Base-by-base conservation (phyloP, 2,113 vertebrate species). In the Aphelocoma coerulescens region DNA sequence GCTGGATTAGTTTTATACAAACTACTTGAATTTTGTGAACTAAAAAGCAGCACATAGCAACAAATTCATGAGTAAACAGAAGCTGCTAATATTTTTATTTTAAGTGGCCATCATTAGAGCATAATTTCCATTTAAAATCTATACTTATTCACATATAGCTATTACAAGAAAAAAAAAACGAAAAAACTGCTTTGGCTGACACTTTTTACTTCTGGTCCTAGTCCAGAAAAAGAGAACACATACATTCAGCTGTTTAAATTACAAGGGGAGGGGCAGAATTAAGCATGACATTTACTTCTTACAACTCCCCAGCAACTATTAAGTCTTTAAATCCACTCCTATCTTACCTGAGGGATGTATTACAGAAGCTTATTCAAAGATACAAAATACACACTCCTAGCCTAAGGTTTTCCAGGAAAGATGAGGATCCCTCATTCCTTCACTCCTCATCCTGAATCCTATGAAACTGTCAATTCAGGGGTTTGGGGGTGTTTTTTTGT, bases 361-460 rank as follows among this genome's bases (percentile, higher is more conserved):
- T 90, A 82, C 23, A 71, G 41, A 79, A 88, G 48, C 11, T 71
- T 68, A 37, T 49, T 72, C n/a, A 85, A 88, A 86, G 61, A 91
- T 4, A 51, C 69, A 58, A 24, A 81, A 77, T 16, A 63, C 12
- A 61, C 12, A 89, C 13, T 33, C 22, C 57, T 23, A 67, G 49
- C 17, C 24, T 32, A 49, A 90, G 17, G 28, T 83, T 69, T 72
- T 79, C 71, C 58, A 89, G 22, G 58, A 95, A 66, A 55, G n/a
- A 82, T 79, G 10, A 91, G 7, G 22, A 68, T 52, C 24, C 37
- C 49, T 89, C 3, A 0, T 52, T 72, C 48, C 52, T 69, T 83
- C n/a, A 46, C 10, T 49, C 22, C 27, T 51, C 21, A 55, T 30
- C 3, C 15, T 35, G 23, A 90, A 75, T 71, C 21, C 67, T 58